A percentile compares a stretch with the other conserved stretches of the same genome.
Conservation (phyloP, 2,797 vertebrate species). For the Xiphophorus birchmanni region DNA sequence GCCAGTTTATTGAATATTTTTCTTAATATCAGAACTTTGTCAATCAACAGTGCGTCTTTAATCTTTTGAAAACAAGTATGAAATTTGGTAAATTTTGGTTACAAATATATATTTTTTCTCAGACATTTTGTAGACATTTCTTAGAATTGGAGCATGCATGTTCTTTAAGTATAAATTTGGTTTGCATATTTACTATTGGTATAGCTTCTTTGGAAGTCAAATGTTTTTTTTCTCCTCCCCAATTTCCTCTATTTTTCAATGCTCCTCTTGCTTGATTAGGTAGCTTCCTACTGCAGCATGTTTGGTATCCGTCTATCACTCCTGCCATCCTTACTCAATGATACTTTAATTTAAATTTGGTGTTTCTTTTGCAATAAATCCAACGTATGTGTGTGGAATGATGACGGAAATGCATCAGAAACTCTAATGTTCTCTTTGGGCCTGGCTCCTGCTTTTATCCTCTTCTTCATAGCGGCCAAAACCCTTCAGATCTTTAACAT, state of each 20-base stretch:
- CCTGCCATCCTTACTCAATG: conserved; percentile 71
- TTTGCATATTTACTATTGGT: background rate
- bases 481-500: conserved; percentile 99
- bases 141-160: background rate
- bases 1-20: background rate
- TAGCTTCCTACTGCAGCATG: conserved; percentile 67
- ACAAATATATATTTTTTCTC: background rate
- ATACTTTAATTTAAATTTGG: conserved; percentile 57
- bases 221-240: background rate
- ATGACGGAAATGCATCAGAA: conserved; percentile 8
- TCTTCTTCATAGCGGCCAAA: conserved; percentile 87
- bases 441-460: conserved; percentile 45
- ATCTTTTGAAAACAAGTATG: background rate
- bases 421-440: conserved; percentile 46
- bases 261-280: conserved; percentile 33
- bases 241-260: background rate
- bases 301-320: conserved; percentile 53
- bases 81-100: background rate
- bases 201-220: background rate
- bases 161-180: background rate
- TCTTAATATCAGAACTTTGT: background rate
- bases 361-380: conserved; percentile 25
- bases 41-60: background rate
- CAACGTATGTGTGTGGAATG: conserved; percentile 1
- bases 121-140: background rate